phyloP scores from a whole-genome alignment of 1,140 invertebrate species.

The Drosophila gunungcola region DNA sequence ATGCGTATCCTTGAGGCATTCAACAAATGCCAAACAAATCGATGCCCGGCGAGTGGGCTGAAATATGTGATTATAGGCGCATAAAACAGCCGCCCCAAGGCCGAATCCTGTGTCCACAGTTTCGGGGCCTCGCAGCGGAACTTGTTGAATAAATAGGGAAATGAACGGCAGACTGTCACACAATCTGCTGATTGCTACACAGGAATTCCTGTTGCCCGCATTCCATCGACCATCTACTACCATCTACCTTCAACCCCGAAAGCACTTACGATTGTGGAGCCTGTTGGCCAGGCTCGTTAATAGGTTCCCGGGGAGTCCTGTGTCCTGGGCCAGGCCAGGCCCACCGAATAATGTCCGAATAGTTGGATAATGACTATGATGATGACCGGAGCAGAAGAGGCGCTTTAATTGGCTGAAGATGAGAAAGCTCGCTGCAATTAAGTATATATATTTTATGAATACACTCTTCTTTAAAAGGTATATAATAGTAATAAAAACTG shows the following conservation, averaged over 20 bases:
- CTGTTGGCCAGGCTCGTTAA: constrained; percentile 28
- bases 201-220: constrained; percentile 57
- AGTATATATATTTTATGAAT: not conserved
- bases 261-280: constrained; percentile 4
- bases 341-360: constrained; percentile 26
- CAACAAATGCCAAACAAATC: constrained; percentile 78
- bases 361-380: constrained; percentile 24
- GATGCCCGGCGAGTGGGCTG: constrained; percentile 45
- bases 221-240: not conserved
- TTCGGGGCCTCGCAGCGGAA: constrained; percentile 53
- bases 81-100: constrained; percentile 52
- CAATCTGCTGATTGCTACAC: constrained; percentile 68
- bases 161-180: constrained; percentile 62
- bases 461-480: not conserved
- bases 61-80: constrained; percentile 74
- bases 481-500: not conserved
- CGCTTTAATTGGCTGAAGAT: constrained; percentile 19
- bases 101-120: constrained; percentile 37
- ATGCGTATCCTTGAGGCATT: constrained; percentile 68
- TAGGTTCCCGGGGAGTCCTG: constrained; percentile 8
- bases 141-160: constrained; percentile 83
- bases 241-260: no score
- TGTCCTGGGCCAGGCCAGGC: not conserved
- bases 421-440: not conserved
- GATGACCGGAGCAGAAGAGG: not conserved